These are phyloP conservation scores for Drosophila fungiperda DNA, from an alignment of 2,888 invertebrate species.

Conservation along the genomic window DNA sequence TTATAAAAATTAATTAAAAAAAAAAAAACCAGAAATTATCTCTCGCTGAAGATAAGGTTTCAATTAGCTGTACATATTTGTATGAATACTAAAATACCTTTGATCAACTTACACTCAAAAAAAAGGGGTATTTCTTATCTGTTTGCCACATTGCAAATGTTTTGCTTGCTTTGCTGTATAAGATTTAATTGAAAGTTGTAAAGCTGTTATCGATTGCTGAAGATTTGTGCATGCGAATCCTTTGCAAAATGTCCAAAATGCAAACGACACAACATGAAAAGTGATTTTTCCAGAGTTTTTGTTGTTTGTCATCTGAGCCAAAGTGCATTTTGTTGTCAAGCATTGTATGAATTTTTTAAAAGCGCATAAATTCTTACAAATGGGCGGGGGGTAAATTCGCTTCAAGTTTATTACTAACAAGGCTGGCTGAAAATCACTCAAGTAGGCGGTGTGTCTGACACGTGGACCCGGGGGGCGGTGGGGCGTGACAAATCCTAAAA, in stretches of 20 bases:
- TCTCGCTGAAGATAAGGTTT: not conserved
- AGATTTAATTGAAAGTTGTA: conserved; percentile 57
- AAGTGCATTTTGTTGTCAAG: conserved; percentile 79
- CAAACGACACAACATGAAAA: conserved; percentile 13
- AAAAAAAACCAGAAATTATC: not conserved
- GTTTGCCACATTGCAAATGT: not conserved
- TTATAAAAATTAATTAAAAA: not conserved
- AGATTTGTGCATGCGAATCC: conserved; percentile 1
- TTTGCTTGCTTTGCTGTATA: not conserved
- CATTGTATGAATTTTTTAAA: conserved; percentile 68
- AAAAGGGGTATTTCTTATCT: not conserved
- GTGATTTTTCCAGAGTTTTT: conserved; percentile 29
- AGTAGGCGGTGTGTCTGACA: conserved; percentile 23
- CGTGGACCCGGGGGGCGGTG: not conserved
- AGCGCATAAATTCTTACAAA: conserved; percentile 62
- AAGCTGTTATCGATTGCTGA: conserved; percentile 30
- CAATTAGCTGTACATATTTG: not conserved
- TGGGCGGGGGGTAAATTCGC: not conserved
- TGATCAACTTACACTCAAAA: not conserved
- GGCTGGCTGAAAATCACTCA: conserved; percentile 44
- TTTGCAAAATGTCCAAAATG: conserved; percentile 12
- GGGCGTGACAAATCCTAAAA: conserved; percentile 30
- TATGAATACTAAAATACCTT: not conserved
- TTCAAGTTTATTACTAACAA: conserved; percentile 51
- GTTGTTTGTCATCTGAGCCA: conserved; percentile 39